phyloP scores from a whole-genome alignment of 1,140 invertebrate species.

The Lucilia sericata region DNA sequence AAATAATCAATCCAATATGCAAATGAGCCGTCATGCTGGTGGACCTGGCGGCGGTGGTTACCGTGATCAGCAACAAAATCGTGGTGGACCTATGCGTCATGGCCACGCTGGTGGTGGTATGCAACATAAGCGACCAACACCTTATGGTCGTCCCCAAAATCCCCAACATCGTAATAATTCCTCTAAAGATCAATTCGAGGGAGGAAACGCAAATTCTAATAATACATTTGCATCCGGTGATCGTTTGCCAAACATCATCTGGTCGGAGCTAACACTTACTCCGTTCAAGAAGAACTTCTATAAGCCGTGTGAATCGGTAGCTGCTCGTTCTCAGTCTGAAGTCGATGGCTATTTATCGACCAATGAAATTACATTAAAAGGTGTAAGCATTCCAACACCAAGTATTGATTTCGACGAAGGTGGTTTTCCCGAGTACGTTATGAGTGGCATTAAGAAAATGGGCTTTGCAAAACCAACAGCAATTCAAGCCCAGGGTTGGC shows the following conservation, averaged over 20 bases:
- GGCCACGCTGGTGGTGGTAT: slow-evolving; percentile 34
- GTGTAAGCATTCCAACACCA: slow-evolving; percentile 83
- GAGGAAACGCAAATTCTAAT: not conserved
- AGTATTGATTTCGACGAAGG: slow-evolving; percentile 86
- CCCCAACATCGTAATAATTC: slow-evolving; percentile 22
- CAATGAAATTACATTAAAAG: slow-evolving; percentile 86
- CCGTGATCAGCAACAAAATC: slow-evolving; percentile 44
- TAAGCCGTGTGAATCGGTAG: slow-evolving; percentile 80
- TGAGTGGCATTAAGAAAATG: slow-evolving; percentile 82
- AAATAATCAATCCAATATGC: slow-evolving; percentile 40
- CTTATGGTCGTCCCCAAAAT: not conserved
- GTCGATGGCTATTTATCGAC: slow-evolving; percentile 80
- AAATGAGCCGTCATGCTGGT: slow-evolving; percentile 40
- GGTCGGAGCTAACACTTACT: slow-evolving; percentile 77
- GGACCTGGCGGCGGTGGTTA: slow-evolving; percentile 32
- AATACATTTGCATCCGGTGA: slow-evolving; percentile 72
- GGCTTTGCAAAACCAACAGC: slow-evolving; percentile 88
- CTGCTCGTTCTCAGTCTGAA: slow-evolving; percentile 76
- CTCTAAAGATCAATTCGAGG: not conserved
- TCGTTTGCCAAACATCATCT: slow-evolving; percentile 82
- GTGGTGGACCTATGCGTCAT: slow-evolving; percentile 31
- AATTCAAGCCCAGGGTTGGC: slow-evolving; percentile 93
- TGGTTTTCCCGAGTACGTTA: slow-evolving; percentile 85
- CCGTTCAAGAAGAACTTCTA: slow-evolving; percentile 96
- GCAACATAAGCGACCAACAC: slow-evolving; percentile 36